Evolutionary conservation across 2,888 invertebrate species (phyloP).

Genomic region (Ectemnius cavifrons): DNA sequence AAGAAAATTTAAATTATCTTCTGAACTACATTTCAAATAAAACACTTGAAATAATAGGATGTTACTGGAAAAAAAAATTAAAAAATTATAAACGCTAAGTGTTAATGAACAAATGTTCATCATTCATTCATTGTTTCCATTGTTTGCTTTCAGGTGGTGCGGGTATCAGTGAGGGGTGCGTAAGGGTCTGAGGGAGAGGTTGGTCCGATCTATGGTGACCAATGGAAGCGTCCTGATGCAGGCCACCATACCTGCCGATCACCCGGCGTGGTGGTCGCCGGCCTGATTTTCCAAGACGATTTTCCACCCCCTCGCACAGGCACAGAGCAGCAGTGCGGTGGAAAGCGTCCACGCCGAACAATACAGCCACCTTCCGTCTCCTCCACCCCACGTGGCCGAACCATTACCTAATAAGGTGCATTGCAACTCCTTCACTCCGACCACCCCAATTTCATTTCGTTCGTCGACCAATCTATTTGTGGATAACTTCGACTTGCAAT

Average conservation of each 20-base stretch:
- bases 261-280: constrained; percentile 63
- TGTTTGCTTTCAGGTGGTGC: constrained; percentile 33
- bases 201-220: constrained; percentile 44
- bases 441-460: too few relatives aligned
- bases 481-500: too few relatives aligned
- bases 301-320: constrained; percentile 40
- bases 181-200: constrained; percentile 15
- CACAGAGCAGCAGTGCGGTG: constrained; percentile 22
- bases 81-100: too few relatives aligned
- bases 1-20: too few relatives aligned
- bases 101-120: too few relatives aligned
- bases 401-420: constrained; percentile 75
- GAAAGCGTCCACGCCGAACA: constrained; percentile 48
- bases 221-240: constrained; percentile 71
- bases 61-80: constrained; percentile 6
- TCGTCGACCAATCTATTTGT: too few relatives aligned
- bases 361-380: constrained; percentile 69
- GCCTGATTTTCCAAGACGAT: constrained; percentile 65
- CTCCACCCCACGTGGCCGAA: constrained; percentile 76
- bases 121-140: constrained; percentile 6
- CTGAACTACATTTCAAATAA: too few relatives aligned
- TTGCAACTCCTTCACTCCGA: constrained; percentile 4
- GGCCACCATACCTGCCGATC: constrained; percentile 59
- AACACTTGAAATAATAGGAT: too few relatives aligned
- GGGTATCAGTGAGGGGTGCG: constrained; percentile 9